Base-by-base conservation (phyloP, 2,888 invertebrate genomes). In the Encarsia formosa region DNA sequence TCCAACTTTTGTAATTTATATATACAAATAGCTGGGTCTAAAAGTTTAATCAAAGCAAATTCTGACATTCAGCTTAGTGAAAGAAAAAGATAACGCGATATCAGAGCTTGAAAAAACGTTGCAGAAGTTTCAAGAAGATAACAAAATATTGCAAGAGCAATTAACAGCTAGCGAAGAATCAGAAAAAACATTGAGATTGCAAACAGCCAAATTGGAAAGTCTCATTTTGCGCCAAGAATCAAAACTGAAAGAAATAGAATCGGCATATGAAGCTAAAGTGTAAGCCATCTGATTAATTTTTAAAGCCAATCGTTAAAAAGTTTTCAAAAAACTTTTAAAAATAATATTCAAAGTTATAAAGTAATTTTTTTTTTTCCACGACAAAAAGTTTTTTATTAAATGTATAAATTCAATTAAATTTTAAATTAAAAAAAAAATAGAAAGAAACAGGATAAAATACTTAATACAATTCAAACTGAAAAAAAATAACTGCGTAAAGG, bases 191-290 rank as follows among this genome's bases (percentile, higher is more conserved):
- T 49, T 68, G 42, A 61, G 56, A 26, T 52, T 61, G 35, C 61
- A 62, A 29, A 52, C 61, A 5, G 50, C 54, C 20, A 60, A 63
- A 50, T 34, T 56, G 22, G 68, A 70, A 47, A 59, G 57, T 39
- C 62, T 66, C 39, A 50, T 72, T 20, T 48, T 50, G 8, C 65
- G 70, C 47, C 64, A 67, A 16, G 68, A 70, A 35, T 55, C 60
- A 15, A 64, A 65, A 13, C 48, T 73, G 9, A 61, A 64, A 19
- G 63, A 62, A 9, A 49, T 69, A 3, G 67, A 71, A 54, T 58
- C 63, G 4, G 64, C 65, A 2, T 71, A 64, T 43, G 63, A 58
- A 48, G 59, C 61, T 4, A 68, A 67, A 49, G 35, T 65, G 72
- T 70, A 59, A 63, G 47, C 23, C 13, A 11, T 34, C n/a, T n/a